Evolutionary conservation across 2,113 vertebrate species (phyloP).

Genomic region (Corythoichthys haematopterus): DNA sequence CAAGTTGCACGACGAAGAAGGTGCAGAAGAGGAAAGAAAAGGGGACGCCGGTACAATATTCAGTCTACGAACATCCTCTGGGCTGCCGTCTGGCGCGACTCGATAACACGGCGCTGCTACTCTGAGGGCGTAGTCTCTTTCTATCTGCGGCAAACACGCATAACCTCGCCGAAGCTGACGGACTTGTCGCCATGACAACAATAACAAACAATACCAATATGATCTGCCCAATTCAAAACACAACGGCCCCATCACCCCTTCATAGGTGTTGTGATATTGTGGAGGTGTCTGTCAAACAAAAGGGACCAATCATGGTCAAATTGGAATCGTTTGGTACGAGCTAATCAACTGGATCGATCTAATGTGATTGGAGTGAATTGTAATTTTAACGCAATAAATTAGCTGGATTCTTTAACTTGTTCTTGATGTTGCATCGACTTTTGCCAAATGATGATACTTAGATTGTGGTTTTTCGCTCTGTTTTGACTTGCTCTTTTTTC

Average conservation of each 20-base stretch:
- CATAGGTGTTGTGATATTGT: no score
- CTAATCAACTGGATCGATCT: no score
- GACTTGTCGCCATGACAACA: not conserved
- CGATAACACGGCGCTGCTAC: slow-evolving; percentile 51
- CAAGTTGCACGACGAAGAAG: slow-evolving; percentile 4
- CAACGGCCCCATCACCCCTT: not conserved
- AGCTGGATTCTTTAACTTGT: no score
- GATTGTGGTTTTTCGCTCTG: no score
- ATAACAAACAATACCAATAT: not conserved
- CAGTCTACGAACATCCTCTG: slow-evolving; percentile 30
- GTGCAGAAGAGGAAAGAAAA: not conserved
- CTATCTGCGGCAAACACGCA: slow-evolving; percentile 55
- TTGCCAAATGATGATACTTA: no score
- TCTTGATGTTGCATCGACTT: no score
- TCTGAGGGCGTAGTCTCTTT: slow-evolving; percentile 40
- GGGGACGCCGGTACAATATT: not conserved
- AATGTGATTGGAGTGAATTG: no score
- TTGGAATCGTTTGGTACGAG: no score
- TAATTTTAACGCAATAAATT: no score
- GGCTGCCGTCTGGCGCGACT: slow-evolving; percentile 44
- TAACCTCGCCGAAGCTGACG: slow-evolving; percentile 11
- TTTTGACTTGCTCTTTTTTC: not conserved
- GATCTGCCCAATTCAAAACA: not conserved
- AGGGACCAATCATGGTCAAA: no score
- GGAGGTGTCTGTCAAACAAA: no score